Percentiles rank a stretch among this genome's conserved stretches.
phyloP scores from a whole-genome alignment of 2,797 vertebrate species.

The Acomys russatus region DNA sequence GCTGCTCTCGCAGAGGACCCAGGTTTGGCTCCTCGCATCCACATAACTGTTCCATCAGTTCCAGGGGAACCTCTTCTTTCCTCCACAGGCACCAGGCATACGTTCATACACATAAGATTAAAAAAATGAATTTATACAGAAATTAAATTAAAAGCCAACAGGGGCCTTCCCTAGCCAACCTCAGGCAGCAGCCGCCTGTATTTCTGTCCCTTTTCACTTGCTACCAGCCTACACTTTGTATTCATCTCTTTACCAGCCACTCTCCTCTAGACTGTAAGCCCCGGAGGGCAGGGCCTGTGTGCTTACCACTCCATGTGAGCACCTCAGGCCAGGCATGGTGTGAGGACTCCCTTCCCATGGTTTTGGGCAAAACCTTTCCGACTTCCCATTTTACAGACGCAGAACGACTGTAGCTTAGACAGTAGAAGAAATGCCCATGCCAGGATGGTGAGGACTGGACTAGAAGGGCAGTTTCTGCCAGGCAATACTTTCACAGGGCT shows the following conservation, averaged over 20 bases:
- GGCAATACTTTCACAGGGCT: conserved; percentile 11
- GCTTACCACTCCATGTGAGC: not conserved
- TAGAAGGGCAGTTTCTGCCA: not conserved
- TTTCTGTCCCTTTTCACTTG: not conserved
- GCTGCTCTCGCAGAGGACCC: not conserved
- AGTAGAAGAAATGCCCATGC: not conserved
- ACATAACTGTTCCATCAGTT: no score
- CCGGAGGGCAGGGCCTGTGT: not conserved
- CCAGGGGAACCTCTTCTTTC: not conserved
- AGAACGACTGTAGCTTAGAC: not conserved
- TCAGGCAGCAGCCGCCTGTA: not conserved
- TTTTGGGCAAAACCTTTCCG: not conserved
- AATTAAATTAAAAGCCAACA: not conserved
- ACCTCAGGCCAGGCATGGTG: not conserved
- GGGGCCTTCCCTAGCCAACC: not conserved
- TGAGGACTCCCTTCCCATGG: not conserved
- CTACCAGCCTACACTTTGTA: not conserved
- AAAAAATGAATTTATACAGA: not conserved
- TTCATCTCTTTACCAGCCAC: not conserved
- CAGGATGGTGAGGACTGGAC: not conserved
- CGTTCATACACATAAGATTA: not conserved
- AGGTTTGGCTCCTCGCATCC: not conserved
- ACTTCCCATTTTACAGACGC: conserved; percentile 29
- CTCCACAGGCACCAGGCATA: not conserved
- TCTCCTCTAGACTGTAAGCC: not conserved